Base-by-base conservation (phyloP, 2,113 vertebrate genomes). In the Apistogramma diplotaenia region DNA sequence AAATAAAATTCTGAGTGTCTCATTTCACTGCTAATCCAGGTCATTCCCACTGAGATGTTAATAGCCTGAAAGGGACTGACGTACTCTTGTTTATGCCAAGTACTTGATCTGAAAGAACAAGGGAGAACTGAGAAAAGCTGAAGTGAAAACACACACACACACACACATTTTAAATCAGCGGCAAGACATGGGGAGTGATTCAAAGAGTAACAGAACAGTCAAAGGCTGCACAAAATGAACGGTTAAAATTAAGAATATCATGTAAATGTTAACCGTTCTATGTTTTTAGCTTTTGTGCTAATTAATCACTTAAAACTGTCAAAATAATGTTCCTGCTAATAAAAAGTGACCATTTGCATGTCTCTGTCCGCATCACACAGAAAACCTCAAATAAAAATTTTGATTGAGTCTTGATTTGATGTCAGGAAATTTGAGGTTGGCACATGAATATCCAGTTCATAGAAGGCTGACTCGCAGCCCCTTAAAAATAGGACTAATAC, bases 1-100 rank as follows among this genome's bases (percentile, higher is more conserved):
- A 87, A 79, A 88, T 85, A 85, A 87, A 82, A 87, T 60, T 59
- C 27, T 71, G 55, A 78, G 73, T 51, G 71, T 87, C 76, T 88
- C 74, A 55, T 88, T 89, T 86, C 61, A 51, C 62, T 75, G 67
- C 74, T 85, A 87, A 90, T 93, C 78, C 74, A 85, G 83, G 85
- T 87, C 51, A 15, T 12, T 37, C 40, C 70, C 12, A 78, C n/a
- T 78, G 57, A 79, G 25, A 83, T 71, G 29, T 74, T 54, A 70
- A 85, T 23, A 18, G 49, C 65, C 31, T 1, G 18, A 18, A 27
- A 70, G 37, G 27, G 79, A 82, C 56, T 11, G 16, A 54, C n/a
- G 46, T 62, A 6, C 67, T 73, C 19, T 9, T 76, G 56, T 84
- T 81, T 67, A 57, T 40, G 23, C 18, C 10, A 18, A 56, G 25